These are phyloP conservation scores for Achlya flavicornis DNA, from an alignment of 2,888 invertebrate species.

Conservation along the genomic window DNA sequence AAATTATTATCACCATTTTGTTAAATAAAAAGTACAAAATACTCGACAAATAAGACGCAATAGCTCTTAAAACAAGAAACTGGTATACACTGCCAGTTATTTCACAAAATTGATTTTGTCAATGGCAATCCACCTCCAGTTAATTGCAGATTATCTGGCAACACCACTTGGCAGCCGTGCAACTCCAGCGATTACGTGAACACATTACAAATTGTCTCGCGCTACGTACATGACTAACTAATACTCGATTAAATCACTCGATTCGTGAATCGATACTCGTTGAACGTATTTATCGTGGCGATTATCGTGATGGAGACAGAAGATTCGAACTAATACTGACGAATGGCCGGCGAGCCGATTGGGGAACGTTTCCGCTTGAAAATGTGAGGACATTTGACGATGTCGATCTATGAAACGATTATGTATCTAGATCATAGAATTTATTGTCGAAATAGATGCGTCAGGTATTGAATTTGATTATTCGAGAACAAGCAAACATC, in stretches of 20 bases:
- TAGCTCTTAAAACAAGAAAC: neutral
- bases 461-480: neutral
- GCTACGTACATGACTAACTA: conserved; percentile 42
- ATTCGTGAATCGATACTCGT: conserved; percentile 53
- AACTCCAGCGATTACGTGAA: neutral
- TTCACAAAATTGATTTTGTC: conserved; percentile 4
- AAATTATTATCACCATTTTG: neutral
- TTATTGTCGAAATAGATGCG: neutral
- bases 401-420: neutral
- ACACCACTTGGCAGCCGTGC: conserved; percentile 2
- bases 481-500: neutral
- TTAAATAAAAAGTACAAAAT: neutral
- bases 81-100: neutral
- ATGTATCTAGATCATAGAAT: neutral
- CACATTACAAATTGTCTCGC: conserved; percentile 21
- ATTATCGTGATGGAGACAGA: conserved; percentile 69
- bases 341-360: conserved; percentile 38
- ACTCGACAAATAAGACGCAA: neutral
- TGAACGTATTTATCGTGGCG: conserved; percentile 63
- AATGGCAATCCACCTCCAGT: conserved; percentile 1
- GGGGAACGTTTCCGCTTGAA: conserved; percentile 38
- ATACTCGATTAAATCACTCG: conserved; percentile 54
- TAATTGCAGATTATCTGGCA: conserved; percentile 8
- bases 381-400: conserved; percentile 30
- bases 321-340: conserved; percentile 67